Conservation (phyloP, 2,888 invertebrate genomes). For the Spodoptera exigua region DNA sequence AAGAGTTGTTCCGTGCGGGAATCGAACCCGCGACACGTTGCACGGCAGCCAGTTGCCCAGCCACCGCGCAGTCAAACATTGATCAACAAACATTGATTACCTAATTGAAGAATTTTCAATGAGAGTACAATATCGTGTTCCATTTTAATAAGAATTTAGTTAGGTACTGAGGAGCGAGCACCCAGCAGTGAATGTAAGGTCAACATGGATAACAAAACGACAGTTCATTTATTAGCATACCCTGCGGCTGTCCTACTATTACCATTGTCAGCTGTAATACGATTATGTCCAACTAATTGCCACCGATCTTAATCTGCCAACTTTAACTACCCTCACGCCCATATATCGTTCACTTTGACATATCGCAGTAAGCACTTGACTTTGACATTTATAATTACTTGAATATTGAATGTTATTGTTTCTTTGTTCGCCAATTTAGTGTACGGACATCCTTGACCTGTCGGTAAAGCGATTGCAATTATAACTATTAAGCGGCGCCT, state of each 20-base stretch:
- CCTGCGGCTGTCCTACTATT: constrained; percentile 56
- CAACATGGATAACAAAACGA: constrained; percentile 65
- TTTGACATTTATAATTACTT: constrained; percentile 73
- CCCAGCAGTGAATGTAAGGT: constrained; percentile 78
- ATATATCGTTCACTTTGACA: constrained; percentile 65
- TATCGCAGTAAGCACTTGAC: constrained; percentile 64
- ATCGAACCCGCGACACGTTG: too few relatives aligned
- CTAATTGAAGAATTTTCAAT: constrained; percentile 45
- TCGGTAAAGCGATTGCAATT: constrained; percentile 64
- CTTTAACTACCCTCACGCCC: constrained; percentile 59
- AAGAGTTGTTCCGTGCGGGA: too few relatives aligned
- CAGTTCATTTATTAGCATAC: constrained; percentile 74
- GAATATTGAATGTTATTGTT: constrained; percentile 71
- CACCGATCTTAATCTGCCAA: constrained; percentile 67
- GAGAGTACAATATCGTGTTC: constrained; percentile 37
- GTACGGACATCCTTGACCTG: constrained; percentile 71
- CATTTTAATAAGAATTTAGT: constrained; percentile 50
- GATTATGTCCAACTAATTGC: constrained; percentile 74
- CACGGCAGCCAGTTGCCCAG: too few relatives aligned
- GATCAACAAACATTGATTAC: constrained; percentile 23
- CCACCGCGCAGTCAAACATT: too few relatives aligned
- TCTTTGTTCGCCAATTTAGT: constrained; percentile 70
- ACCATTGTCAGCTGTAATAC: constrained; percentile 70
- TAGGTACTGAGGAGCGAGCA: constrained; percentile 48
- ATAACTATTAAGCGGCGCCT: constrained; percentile 61